Evolutionary conservation across 2,888 invertebrate species (phyloP).

Genomic region (Linnaemya vulpina): DNA sequence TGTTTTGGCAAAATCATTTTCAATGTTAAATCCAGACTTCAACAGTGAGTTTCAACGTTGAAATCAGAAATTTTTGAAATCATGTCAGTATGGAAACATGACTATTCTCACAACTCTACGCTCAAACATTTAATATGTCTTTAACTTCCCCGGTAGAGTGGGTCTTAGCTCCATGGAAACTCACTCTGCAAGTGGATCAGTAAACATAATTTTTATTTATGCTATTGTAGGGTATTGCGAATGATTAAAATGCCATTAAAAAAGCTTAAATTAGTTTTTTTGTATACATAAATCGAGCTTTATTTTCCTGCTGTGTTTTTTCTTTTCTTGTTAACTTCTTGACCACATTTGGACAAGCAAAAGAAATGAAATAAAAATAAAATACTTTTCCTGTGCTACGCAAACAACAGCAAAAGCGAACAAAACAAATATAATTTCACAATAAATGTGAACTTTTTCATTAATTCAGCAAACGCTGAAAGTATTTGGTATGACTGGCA

Average conservation of each 20-base stretch:
- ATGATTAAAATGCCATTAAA: neutral
- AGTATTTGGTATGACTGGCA: slow-evolving; percentile 30
- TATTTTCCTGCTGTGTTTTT: slow-evolving; percentile 9
- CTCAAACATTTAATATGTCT: too few species aligned
- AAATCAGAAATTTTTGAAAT: too few species aligned
- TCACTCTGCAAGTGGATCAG: too few species aligned
- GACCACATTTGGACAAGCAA: neutral
- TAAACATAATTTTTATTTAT: too few species aligned
- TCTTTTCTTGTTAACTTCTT: slow-evolving; percentile 7
- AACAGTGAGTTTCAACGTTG: too few species aligned
- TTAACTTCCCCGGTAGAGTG: too few species aligned
- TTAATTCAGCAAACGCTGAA: slow-evolving; percentile 1
- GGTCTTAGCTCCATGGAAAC: too few species aligned
- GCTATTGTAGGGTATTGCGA: neutral
- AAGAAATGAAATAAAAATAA: neutral
- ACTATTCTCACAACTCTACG: too few species aligned
- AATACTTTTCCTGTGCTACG: slow-evolving; percentile 62
- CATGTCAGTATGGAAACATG: too few species aligned
- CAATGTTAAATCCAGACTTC: too few species aligned
- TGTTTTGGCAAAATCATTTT: too few species aligned
- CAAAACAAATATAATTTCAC: slow-evolving; percentile 7
- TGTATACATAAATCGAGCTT: slow-evolving; percentile 44
- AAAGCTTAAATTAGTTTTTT: slow-evolving; percentile 48
- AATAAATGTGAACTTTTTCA: slow-evolving; percentile 20
- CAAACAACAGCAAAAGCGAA: neutral